Conservation (phyloP, 2,888 invertebrate genomes). For the Mythimna lalbum region DNA sequence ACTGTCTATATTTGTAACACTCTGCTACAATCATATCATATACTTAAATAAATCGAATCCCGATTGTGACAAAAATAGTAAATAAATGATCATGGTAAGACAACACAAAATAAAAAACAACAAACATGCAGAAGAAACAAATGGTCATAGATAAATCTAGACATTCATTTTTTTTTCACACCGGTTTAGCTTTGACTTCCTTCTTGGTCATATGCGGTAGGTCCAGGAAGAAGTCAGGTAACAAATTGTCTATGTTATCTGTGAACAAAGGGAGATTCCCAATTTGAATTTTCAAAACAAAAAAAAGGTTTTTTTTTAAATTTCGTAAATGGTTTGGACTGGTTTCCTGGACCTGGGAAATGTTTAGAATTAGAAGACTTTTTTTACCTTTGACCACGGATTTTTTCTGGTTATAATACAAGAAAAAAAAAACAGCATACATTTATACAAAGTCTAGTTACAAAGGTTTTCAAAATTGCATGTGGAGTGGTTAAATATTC, state of each 20-base stretch:
- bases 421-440: neutral
- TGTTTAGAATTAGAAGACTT: slow-evolving; percentile 6
- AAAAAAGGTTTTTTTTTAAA: slow-evolving; percentile 45
- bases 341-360: slow-evolving; percentile 52
- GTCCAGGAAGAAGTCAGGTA: slow-evolving; percentile 97
- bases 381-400: slow-evolving; percentile 64
- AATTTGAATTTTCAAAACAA: slow-evolving; percentile 59
- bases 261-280: slow-evolving; percentile 80
- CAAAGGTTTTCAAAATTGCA: neutral
- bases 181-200: slow-evolving; percentile 74
- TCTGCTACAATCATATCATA: neutral
- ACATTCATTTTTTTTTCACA: slow-evolving; percentile 68
- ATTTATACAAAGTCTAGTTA: slow-evolving; percentile 9
- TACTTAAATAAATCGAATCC: neutral
- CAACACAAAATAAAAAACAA: slow-evolving; percentile 52
- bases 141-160: slow-evolving; percentile 71
- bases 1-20: neutral
- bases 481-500: neutral
- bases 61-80: neutral
- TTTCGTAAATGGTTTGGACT: slow-evolving; percentile 38
- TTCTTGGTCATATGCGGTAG: slow-evolving; percentile 71
- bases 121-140: slow-evolving; percentile 62
- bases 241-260: slow-evolving; percentile 92
- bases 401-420: slow-evolving; percentile 8
- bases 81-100: slow-evolving; percentile 12